A percentile compares a stretch with the other conserved stretches of the same genome.
Evolutionary conservation across 2,113 vertebrate species (phyloP).

Genomic region (Acanthochromis polyacanthus): DNA sequence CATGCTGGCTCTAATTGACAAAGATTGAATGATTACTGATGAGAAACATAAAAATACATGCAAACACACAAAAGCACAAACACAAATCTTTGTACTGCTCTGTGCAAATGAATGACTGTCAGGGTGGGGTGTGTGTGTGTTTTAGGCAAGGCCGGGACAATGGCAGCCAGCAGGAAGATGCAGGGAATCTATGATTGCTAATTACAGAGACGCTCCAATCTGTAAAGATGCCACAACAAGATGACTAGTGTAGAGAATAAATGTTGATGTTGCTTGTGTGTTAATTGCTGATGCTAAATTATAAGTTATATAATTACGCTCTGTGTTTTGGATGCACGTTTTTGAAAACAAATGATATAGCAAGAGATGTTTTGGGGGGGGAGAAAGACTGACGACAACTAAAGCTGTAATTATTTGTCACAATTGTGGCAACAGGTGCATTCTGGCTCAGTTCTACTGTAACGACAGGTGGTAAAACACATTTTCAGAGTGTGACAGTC

Average conservation of each 20-base stretch:
- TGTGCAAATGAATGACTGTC: constrained; percentile 5
- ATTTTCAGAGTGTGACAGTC: not conserved
- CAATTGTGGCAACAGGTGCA: constrained; percentile 50
- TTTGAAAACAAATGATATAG: constrained; percentile 30
- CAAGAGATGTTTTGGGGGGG: constrained; percentile 8
- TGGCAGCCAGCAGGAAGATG: constrained; percentile 46
- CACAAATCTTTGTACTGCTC: not conserved
- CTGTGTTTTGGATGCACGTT: constrained; percentile 16
- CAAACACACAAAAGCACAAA: constrained; percentile 4
- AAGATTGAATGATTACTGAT: constrained; percentile 70
- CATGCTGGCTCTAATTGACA: constrained; percentile 59
- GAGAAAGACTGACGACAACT: constrained; percentile 4
- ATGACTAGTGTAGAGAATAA: constrained; percentile 46
- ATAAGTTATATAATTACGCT: constrained; percentile 60
- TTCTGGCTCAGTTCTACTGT: not conserved
- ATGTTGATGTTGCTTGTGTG: constrained; percentile 36
- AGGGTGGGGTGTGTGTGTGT: constrained; percentile 1
- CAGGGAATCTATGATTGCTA: constrained; percentile 66
- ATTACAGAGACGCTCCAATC: constrained; percentile 61
- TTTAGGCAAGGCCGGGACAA: constrained; percentile 36
- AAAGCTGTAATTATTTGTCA: constrained; percentile 59
- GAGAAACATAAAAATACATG: constrained; percentile 35
- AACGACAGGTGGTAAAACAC: constrained; percentile 33
- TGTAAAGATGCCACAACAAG: constrained; percentile 58
- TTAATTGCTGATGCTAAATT: constrained; percentile 69